Evolutionary conservation across 2,113 vertebrate species (phyloP).

Genomic region (Boleophthalmus pectinirostris): DNA sequence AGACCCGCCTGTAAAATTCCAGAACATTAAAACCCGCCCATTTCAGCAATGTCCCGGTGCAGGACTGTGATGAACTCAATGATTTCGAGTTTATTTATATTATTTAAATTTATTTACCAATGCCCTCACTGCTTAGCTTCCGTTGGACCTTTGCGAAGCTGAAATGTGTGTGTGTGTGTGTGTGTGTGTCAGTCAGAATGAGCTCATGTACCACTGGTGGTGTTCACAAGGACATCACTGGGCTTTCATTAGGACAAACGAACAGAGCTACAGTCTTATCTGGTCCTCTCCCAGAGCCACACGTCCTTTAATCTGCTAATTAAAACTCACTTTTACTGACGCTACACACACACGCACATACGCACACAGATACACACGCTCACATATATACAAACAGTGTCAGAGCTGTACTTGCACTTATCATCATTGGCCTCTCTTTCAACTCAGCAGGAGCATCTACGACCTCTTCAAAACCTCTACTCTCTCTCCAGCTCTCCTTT

Average conservation of each 20-base stretch:
- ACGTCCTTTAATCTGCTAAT: not conserved
- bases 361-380: not conserved
- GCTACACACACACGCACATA: not conserved
- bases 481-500: not conserved
- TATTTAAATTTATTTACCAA: too few relatives aligned
- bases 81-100: too few relatives aligned
- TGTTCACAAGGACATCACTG: not conserved
- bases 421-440: constrained; percentile 43
- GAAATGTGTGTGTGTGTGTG: too few relatives aligned
- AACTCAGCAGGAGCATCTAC: constrained; percentile 55
- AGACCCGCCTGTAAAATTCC: too few relatives aligned
- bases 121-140: too few relatives aligned
- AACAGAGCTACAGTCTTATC: not conserved
- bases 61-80: too few relatives aligned
- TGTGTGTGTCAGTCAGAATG: too few relatives aligned
- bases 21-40: too few relatives aligned
- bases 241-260: not conserved
- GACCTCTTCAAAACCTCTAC: not conserved
- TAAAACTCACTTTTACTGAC: not conserved
- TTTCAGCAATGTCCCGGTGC: too few relatives aligned
- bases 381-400: constrained; percentile 1
- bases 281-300: not conserved
- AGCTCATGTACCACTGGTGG: not conserved
- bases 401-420: constrained; percentile 9
- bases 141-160: too few relatives aligned